Base-by-base conservation (phyloP, 2,888 invertebrate species). In the Ormyrus rosae region DNA sequence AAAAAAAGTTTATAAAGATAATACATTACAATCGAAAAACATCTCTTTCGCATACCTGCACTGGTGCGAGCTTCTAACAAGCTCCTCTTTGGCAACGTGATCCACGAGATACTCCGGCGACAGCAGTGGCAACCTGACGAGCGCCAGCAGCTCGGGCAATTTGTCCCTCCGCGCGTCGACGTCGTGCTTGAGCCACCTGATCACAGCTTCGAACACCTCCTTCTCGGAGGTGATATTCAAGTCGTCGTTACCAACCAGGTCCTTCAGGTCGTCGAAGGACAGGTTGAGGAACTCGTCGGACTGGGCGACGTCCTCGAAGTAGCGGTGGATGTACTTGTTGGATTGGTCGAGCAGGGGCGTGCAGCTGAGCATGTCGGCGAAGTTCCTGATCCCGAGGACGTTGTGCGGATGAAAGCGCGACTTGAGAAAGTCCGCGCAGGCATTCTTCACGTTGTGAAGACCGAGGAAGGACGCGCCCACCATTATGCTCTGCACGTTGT, bases 381-480 rank as follows among this genome's bases (percentile, higher is more conserved):
- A 97, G 73, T 94, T 93, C 46, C 96, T 92, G 77, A 96, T 94
- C 8, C 96, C 96, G 81, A 97, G 90, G 9, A 96, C 96, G 91
- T 96, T 97, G 86, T 95, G 94, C 0, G 96, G 95, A 88, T 95
- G 94, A 86, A 96, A 93, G 86, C 95, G 94, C 87, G 94, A 94
- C 84, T 95, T 94, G 77, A 97, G 91, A 90, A 96, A 97, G 85
- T 94, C 94, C 69, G 96, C 96, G 90, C 97, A 97, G 0, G 96
- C 96, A 88, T 96, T 95, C 83, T 95, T 93, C 0, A 97, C 96
- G 91, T 94, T 93, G 83, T 93, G 93, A 71, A 97, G 91, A 86
- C 96, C 96, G 56, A 97, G 92, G 90, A 96, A 97, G 13, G 96
- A 95, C 6, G 97, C 95, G 11, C 96, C 96, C 71, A 96, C 95